A percentile compares a stretch with the other conserved stretches of the same genome.
Conservation (phyloP, 2,888 invertebrate genomes). For the Yponomeuta malinellus region DNA sequence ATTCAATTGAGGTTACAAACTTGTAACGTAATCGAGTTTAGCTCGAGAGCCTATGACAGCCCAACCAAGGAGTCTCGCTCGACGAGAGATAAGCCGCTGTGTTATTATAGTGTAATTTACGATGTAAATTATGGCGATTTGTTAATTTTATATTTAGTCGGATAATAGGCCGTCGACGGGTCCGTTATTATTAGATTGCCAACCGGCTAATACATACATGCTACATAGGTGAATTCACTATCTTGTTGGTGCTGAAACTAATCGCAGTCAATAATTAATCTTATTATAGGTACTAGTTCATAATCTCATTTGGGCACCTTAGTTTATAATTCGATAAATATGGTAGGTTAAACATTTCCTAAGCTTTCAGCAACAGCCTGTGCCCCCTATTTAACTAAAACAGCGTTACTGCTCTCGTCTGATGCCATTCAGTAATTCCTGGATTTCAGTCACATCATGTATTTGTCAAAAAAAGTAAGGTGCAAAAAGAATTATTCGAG, state of each 20-base stretch:
- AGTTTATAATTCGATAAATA: too few species aligned
- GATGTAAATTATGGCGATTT: slow-evolving; percentile 67
- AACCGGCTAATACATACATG: slow-evolving; percentile 16
- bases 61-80: slow-evolving; percentile 53
- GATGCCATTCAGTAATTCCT: too few species aligned
- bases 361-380: too few species aligned
- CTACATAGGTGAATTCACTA: not conserved
- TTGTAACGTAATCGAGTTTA: not conserved
- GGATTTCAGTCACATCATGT: too few species aligned
- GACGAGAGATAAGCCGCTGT: slow-evolving; percentile 53
- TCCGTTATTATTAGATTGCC: slow-evolving; percentile 37
- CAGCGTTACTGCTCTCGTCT: too few species aligned
- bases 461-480: too few species aligned
- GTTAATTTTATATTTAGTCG: slow-evolving; percentile 62
- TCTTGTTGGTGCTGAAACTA: not conserved
- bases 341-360: too few species aligned
- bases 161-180: slow-evolving; percentile 42
- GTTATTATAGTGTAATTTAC: slow-evolving; percentile 69
- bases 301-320: too few species aligned
- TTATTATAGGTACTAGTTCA: too few species aligned
- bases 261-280: not conserved
- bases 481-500: too few species aligned
- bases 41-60: not conserved
- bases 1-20: too few species aligned
- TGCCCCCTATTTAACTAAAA: too few species aligned